Base-by-base conservation (phyloP, 2,797 vertebrate genomes). In the Todus mexicanus region DNA sequence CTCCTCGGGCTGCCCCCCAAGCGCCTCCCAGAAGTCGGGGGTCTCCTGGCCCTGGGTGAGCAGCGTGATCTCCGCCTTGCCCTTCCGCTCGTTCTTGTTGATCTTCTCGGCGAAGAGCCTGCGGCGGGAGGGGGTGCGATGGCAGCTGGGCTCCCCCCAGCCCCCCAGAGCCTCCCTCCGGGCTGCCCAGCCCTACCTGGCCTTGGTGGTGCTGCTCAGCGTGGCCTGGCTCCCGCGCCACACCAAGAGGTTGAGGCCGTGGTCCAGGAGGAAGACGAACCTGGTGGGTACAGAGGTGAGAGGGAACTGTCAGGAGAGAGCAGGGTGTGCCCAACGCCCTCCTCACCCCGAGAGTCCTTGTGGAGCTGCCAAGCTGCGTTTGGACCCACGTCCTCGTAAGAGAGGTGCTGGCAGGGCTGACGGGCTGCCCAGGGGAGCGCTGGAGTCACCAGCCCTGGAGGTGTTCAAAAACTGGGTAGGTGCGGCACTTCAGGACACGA, bases 31-130 rank as follows among this genome's bases (percentile, higher is more conserved):
- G 97, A 99, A 99, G 22, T 97, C 98, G 0, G 98, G 98, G 14
- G 91, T 77, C 96, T 99, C 99, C 92, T 99, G 98, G 75, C 97
- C 98, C 72, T 99, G 99, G 29, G 94, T 93, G 78, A 99, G 93
- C 56, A 98, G 97, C 0, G 91, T 96, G 92, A 99, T 99, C 97
- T 99, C 99, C 0, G 99, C 98, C 86, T 99, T 99, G 59, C 99
- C 98, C 87, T 99, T 99, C 27, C 99, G 97, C 92, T 99, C 99
- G 0, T 99, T 99, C 96, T 99, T 99, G 95, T 99, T 99, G 68
- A 99, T 99, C 97, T 99, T 99, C 96, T 99, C 99, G 0, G 99
- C 98, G 73, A 99, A 99, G 63, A 99, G 97, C 96, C 99, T 99
- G 83, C 4, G 4, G 57, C 1, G 3, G 27, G 3, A 45, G 33